These are phyloP conservation scores for Deroptyus accipitrinus DNA, from an alignment of 2,113 vertebrate species.

Conservation along the genomic window DNA sequence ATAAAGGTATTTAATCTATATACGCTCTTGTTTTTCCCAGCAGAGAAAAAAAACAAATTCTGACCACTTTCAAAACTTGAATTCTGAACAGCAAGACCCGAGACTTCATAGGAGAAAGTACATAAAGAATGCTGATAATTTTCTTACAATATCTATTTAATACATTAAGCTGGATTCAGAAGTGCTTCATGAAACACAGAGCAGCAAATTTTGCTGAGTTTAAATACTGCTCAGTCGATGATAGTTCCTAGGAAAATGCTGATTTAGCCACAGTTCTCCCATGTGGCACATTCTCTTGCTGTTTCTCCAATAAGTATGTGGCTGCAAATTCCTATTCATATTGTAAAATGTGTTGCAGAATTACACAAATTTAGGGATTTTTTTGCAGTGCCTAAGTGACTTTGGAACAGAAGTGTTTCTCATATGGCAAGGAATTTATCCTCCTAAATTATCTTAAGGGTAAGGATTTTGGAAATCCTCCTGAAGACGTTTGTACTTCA, in stretches of 20 bases:
- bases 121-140: background rate
- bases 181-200: background rate
- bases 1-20: background rate
- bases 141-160: background rate
- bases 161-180: background rate
- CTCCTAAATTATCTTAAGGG: background rate
- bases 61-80: background rate
- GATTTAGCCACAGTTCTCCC: background rate
- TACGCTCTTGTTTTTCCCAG: background rate
- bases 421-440: fast-evolving
- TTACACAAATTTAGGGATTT: fast-evolving
- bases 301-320: background rate
- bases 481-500: background rate
- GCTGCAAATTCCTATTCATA: background rate
- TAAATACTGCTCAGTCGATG: background rate
- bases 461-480: background rate
- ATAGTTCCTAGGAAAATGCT: background rate
- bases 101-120: background rate
- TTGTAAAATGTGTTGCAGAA: background rate
- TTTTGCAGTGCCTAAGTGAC: background rate
- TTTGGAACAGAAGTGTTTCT: background rate
- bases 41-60: background rate
- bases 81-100: background rate
- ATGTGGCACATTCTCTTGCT: background rate
- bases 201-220: background rate